These are phyloP conservation scores for Cheilosia vernalis DNA, from an alignment of 2,888 invertebrate genomes.

Conservation along the genomic window DNA sequence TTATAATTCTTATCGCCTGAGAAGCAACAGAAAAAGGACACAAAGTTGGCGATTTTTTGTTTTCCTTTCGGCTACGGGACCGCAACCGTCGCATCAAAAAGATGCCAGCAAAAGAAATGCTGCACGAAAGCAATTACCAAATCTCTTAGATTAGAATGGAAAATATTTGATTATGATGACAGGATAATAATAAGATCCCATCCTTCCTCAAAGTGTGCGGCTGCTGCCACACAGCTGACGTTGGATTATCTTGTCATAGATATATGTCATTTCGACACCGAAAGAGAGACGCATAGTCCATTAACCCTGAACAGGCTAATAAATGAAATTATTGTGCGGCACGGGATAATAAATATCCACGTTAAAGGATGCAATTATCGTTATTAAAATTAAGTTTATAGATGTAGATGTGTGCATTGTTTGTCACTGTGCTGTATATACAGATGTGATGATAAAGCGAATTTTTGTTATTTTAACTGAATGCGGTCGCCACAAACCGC, in stretches of 20 bases:
- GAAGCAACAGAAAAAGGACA: slow-evolving; percentile 32
- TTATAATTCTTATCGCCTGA: slow-evolving; percentile 72
- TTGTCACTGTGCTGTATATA: slow-evolving; percentile 1
- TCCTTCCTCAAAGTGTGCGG: slow-evolving; percentile 26
- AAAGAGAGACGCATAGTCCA: slow-evolving; percentile 24
- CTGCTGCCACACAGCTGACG: slow-evolving; percentile 41
- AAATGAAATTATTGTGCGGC: slow-evolving; percentile 25
- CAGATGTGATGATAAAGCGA: background rate
- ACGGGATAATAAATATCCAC: slow-evolving; percentile 16
- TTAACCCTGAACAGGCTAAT: slow-evolving; percentile 25
- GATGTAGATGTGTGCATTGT: background rate
- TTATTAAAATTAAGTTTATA: slow-evolving; percentile 17
- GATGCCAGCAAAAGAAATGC: slow-evolving; percentile 26
- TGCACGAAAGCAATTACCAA: slow-evolving; percentile 73
- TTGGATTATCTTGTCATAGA: slow-evolving; percentile 69
- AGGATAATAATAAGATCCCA: slow-evolving; percentile 71
- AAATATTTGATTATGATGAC: slow-evolving; percentile 70
- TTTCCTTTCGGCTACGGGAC: slow-evolving; percentile 43
- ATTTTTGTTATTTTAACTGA: slow-evolving; percentile 12
- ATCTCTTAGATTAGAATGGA: slow-evolving; percentile 66
- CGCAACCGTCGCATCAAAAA: slow-evolving; percentile 2
- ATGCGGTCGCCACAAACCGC: slow-evolving; percentile 3
- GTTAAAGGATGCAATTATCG: slow-evolving; percentile 39
- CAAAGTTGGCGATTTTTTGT: slow-evolving; percentile 37
- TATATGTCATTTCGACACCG: slow-evolving; percentile 46